Base-by-base conservation (phyloP, 1,140 invertebrate genomes). In the Drosophila mojavensis region DNA sequence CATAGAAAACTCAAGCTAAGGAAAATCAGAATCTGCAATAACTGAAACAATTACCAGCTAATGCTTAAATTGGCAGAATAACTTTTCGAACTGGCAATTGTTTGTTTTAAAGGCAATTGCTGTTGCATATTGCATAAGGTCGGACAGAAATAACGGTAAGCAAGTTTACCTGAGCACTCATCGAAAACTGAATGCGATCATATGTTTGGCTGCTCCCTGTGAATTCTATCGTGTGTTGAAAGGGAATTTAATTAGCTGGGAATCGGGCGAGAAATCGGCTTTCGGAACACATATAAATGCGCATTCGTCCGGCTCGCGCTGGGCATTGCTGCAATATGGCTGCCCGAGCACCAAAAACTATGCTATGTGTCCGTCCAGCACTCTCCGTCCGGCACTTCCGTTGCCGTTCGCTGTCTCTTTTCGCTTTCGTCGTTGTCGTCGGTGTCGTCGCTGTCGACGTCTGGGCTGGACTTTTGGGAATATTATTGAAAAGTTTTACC, bases 401-500 rank as follows among this genome's bases (percentile, higher is more conserved):
- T 55, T 86, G 66, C 78, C 69, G 62, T 61, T 65, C 41, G 33
- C 51, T 79, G 48, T 74, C 66, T 67, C 62, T 59, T 20, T 9
- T 58, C 41, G 56, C 51, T 36, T 50, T 43, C 17, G 60, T 41
- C 36, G 11, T 51, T 17, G 36, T 45, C 48, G 54, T 65, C 33
- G 36, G 33, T 62, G 68, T 50, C 66, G 69, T 60, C 77, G 62
- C 63, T 26, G 41, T 59, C 68, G 73, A 47, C 70, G 63, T 67
- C 83, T 82, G 82, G 79, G 62, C 83, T 89, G 83, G 83, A 86
- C 83, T 86, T 86, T 86, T 74, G 83, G 83, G 83, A 86, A 86
- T 86, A 86, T 86, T 86, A 86, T 86, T 86, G 83, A 86, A 86
- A 86, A 86, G 65, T 86, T 86, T 89, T 83, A 86, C 83, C 83